A percentile compares a stretch with the other conserved stretches of the same genome.
phyloP scores from a whole-genome alignment of 2,888 invertebrate species.

The Melitaea athalia region DNA sequence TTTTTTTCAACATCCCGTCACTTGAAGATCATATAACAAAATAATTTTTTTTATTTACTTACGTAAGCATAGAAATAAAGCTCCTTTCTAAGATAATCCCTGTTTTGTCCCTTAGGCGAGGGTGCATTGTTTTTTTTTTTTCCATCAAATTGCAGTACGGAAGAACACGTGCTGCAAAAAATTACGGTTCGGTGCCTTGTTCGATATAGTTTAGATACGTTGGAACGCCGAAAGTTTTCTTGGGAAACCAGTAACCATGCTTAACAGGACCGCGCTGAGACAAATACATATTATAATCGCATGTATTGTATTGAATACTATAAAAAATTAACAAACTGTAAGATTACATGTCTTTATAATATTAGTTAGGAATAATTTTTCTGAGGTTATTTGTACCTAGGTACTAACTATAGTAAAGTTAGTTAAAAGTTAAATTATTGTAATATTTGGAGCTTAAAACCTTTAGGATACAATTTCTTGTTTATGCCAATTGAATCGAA shows the following conservation, averaged over 20 bases:
- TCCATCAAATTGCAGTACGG: conserved; percentile 61
- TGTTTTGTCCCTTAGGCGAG: conserved; percentile 32
- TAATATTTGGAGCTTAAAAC: too few species aligned
- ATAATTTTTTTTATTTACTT: conserved; percentile 9
- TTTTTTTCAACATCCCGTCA: background rate
- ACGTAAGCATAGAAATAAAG: conserved; percentile 23
- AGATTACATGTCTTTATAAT: too few species aligned
- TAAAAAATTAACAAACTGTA: too few species aligned
- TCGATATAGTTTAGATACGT: conserved; percentile 52
- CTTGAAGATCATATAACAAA: background rate
- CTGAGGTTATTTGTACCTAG: too few species aligned
- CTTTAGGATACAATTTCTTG: too few species aligned
- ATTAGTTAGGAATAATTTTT: too few species aligned
- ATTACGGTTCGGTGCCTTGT: conserved; percentile 60
- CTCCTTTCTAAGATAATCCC: conserved; percentile 25
- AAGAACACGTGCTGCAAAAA: conserved; percentile 74
- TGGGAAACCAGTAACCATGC: conserved; percentile 44
- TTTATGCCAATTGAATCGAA: too few species aligned
- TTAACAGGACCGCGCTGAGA: background rate
- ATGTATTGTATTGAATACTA: too few species aligned
- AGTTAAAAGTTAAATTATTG: too few species aligned
- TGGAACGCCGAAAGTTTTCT: conserved; percentile 52
- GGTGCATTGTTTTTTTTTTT: conserved; percentile 62
- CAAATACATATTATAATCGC: too few species aligned
- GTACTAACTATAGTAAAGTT: too few species aligned